Conservation (phyloP, 2,888 invertebrate species). For the Parthenolecanium corni region DNA sequence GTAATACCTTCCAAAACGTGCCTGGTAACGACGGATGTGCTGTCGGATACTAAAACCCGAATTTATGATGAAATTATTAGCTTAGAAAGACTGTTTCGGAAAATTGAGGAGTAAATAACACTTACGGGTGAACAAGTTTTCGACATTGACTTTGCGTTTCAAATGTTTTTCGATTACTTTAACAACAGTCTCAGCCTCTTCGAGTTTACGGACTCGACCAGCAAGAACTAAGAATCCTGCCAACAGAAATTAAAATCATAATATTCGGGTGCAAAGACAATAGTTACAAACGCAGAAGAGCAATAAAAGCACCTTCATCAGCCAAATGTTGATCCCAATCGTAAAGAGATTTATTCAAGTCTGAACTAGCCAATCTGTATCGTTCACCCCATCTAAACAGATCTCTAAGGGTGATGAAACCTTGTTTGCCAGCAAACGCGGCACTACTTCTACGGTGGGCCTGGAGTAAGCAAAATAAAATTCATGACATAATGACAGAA, state of each 20-base stretch:
- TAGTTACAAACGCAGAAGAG: conserved; percentile 39
- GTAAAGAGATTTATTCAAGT: conserved; percentile 52
- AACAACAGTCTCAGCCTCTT: conserved; percentile 71
- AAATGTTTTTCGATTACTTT: conserved; percentile 67
- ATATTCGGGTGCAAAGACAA: conserved; percentile 71
- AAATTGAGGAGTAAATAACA: conserved; percentile 20
- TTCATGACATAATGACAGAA: conserved; percentile 32
- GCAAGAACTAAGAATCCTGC: conserved; percentile 77
- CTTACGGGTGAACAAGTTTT: conserved; percentile 56
- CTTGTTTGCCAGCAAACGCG: conserved; percentile 79
- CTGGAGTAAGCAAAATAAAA: conserved; percentile 43
- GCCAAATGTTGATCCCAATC: conserved; percentile 97
- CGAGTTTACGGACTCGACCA: conserved; percentile 72
- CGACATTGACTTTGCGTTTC: conserved; percentile 58
- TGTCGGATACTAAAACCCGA: conserved; percentile 35
- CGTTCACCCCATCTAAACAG: conserved; percentile 94
- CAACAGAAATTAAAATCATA: conserved; percentile 36
- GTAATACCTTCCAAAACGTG: conserved; percentile 55
- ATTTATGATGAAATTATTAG: conserved; percentile 2
- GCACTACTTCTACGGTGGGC: conserved; percentile 66
- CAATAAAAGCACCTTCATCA: conserved; percentile 75
- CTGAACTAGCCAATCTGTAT: conserved; percentile 60
- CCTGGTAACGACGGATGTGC: conserved; percentile 65
- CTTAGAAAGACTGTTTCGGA: conserved; percentile 22
- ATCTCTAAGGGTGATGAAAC: conserved; percentile 86